Percentiles rank a stretch among this genome's conserved stretches.
Evolutionary conservation across 2,888 invertebrate genomes (phyloP).

Genomic region (Pristionchus fissidentatus): DNA sequence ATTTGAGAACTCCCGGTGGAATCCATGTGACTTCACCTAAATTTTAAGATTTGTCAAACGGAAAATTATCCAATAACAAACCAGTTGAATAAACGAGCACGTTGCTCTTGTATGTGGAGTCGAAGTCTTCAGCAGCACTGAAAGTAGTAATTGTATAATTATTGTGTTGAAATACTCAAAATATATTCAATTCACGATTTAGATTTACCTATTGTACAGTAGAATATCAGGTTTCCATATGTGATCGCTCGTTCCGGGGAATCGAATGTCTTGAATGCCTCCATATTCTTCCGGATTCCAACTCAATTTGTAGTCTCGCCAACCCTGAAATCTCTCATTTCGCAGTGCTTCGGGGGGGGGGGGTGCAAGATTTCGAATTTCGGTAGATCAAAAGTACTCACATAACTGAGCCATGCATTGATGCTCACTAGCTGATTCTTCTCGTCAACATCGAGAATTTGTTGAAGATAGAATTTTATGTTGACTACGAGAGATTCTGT

Average conservation of each 20-base stretch:
- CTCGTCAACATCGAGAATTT: conserved; percentile 77
- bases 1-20: conserved; percentile 58
- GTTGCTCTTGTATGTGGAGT: conserved; percentile 67
- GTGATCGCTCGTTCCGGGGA: conserved; percentile 68
- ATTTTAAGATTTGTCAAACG: conserved; percentile 19
- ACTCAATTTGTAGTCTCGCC: conserved; percentile 68
- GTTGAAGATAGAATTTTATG: conserved; percentile 77
- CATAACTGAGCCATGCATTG: conserved; percentile 71
- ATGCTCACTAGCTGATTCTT: conserved; percentile 70
- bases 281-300: conserved; percentile 69
- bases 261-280: conserved; percentile 67
- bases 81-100: conserved; percentile 61
- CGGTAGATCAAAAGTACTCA: too few relatives aligned
- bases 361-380: not conserved
- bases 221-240: conserved; percentile 94
- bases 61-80: not conserved
- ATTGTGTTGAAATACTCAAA: not conserved
- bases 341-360: not conserved
- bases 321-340: conserved; percentile 53
- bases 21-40: conserved; percentile 70
- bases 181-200: not conserved
- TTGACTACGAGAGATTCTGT: conserved; percentile 76
- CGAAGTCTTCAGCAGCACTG: conserved; percentile 67
- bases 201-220: conserved; percentile 65
- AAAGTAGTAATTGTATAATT: not conserved